Conservation (phyloP, 2,113 vertebrate genomes). For the Prinia subflava region DNA sequence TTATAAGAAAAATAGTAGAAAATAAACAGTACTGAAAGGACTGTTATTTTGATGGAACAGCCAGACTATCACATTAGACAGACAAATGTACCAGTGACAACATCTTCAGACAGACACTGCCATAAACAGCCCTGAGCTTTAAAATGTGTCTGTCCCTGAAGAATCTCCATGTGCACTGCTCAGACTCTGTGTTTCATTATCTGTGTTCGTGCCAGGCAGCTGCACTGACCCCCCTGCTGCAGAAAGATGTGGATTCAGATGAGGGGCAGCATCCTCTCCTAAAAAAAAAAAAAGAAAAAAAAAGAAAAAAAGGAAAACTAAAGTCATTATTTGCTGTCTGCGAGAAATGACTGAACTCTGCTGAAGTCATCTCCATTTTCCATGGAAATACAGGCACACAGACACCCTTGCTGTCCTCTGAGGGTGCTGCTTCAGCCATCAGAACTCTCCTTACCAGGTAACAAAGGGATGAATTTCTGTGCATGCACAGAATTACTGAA, state of each 20-base stretch:
- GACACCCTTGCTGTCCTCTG: neutral
- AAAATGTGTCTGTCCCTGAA: conserved; percentile 77
- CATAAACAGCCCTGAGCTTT: neutral
- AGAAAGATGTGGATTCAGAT: neutral
- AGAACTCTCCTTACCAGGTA: neutral
- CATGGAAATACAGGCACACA: neutral
- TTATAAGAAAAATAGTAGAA: neutral
- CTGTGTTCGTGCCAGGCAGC: conserved; percentile 46
- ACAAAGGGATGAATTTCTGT: neutral
- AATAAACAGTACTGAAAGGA: neutral
- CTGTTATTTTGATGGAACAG: neutral
- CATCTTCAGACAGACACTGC: neutral
- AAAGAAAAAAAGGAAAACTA: neutral
- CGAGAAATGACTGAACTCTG: neutral
- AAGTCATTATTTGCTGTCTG: neutral
- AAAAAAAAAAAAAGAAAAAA: neutral
- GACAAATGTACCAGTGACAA: neutral
- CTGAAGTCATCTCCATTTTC: neutral
- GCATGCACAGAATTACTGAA: neutral
- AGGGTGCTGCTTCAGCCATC: neutral
- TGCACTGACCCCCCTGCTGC: conserved; percentile 60
- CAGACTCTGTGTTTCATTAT: conserved; percentile 26
- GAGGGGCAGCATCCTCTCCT: conserved; percentile 48
- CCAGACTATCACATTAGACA: neutral
- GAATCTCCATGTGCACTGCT: conserved; percentile 60